Base-by-base conservation (phyloP, 2,888 invertebrate genomes). In the Heliothis peltigera region DNA sequence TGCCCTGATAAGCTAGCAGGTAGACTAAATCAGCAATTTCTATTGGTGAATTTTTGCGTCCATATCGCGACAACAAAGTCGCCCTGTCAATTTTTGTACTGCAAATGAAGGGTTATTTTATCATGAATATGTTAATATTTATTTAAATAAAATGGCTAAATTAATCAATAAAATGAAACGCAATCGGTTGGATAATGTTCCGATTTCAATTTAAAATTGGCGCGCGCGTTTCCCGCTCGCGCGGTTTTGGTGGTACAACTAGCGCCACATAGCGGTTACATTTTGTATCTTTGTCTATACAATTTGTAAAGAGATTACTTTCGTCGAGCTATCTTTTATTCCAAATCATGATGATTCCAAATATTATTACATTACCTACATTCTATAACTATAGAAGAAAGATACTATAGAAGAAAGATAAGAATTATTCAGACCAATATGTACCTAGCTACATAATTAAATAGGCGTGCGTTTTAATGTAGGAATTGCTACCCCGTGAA, bases 1-100 rank as follows among this genome's bases (percentile, higher is more conserved):
- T 87, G 84, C 65, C 77, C 83, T 81, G 94, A 94, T 94, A 94
- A 94, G 91, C 80, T 73, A 79, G 77, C 85, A 89, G 86, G 87
- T 88, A 88, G 82, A 89, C 85, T 71, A 77, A 87, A 84, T 85
- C 73, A 83, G 80, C 69, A 81, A 87, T 89, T 90, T 88, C 85
- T 87, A 91, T 91, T 90, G 89, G 89, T 84, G 81, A 87, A 84
- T 88, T 85, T 87, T 87, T 78, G 76, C 69, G 66, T 72, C 72
- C 81, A 68, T 87, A 89, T 85, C 85, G 73, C 80, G 54, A 65
- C 70, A 64, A 64, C 55, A 65, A 81, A 77, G 66, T 71, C 64
- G 64, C 70, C 72, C 69, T 73, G 70, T 68, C 65, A 64, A 71
- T 76, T 80, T 73, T 73, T 60, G 64, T 62, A 28, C 51, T 21